A percentile compares a stretch with the other conserved stretches of the same genome.
Evolutionary conservation across 2,113 vertebrate genomes (phyloP).

Genomic region (Myiopsitta monachus): DNA sequence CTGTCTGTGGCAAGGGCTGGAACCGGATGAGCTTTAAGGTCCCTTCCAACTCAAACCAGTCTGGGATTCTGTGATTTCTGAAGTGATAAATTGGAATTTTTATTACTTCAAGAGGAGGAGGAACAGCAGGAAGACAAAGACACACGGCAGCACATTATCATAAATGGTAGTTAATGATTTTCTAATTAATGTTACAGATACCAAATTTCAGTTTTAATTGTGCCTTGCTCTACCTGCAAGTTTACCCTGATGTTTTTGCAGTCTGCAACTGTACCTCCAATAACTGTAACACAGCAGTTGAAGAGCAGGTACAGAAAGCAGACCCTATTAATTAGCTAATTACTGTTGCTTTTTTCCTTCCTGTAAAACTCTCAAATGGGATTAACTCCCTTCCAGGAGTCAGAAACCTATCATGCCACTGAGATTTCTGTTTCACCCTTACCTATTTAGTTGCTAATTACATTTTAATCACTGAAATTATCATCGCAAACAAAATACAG

Average conservation of each 20-base stretch:
- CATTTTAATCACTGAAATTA: constrained; percentile 19
- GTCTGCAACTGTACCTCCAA: not conserved
- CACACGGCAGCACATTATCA: rapidly evolving
- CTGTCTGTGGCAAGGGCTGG: not conserved
- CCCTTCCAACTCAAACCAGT: not conserved
- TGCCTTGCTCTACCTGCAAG: constrained; percentile 4
- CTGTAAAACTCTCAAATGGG: not conserved
- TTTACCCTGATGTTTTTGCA: not conserved
- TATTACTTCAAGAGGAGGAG: not conserved
- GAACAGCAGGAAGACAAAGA: not conserved
- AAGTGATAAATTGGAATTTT: not conserved
- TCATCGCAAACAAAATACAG: not conserved
- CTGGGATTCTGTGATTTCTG: not conserved
- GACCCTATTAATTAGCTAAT: constrained; percentile 26
- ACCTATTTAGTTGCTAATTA: constrained; percentile 9
- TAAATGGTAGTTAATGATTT: constrained; percentile 17
- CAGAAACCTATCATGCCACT: not conserved
- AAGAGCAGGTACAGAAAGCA: not conserved
- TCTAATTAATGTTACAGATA: constrained; percentile 28
- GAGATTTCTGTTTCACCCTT: not conserved
- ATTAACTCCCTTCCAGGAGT: not conserved
- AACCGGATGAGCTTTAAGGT: not conserved
- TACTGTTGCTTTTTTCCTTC: not conserved
- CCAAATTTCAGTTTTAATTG: constrained; percentile 38
- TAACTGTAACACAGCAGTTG: not conserved